Evolutionary conservation across 2,888 invertebrate genomes (phyloP), one percentile per base, ranked within the genome.

Genomic region (Busseola fusca): DNA sequence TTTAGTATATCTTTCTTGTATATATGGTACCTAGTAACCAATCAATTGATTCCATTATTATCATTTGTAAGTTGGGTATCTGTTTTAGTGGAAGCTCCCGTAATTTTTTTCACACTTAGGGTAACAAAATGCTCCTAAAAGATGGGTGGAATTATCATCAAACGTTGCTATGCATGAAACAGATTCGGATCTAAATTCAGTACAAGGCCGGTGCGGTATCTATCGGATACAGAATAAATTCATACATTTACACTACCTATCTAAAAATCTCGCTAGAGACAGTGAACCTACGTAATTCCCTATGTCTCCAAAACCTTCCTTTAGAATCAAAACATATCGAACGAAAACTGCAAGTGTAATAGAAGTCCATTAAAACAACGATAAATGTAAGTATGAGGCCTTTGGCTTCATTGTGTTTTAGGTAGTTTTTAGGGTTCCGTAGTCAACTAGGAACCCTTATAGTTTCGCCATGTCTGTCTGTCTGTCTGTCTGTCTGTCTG

Each of bases 111-210:
- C 48, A 52, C 21, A 48, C 25, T 59, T 30, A 27, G 42, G n/a
- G 40, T 48, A 59, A 45, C 30, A 45, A 59, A 54, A 14, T 34
- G 7, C 30, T 64, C 12, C 27, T 45, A 40, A 71, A 62, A 30
- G 21, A 57, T 57, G 37, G 16, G 34, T 48, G 64, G 40, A 65
- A 54, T 48, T 40, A 62, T 54, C 57, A 69, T 74, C 62, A 58
- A 42, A 73, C 18, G 50, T 58, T 54, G 12, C 45, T 64, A 62
- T 68, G 50, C 68, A 54, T 37, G 52, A 50, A 64, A 64, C 63
- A 64, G 58, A 72, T 48, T 64, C 5, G 27, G 48, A 37, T 80
- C 73, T 76, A 72, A 82, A 75, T 75, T 60, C 58, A 80, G 72
- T 62, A 66, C 73, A 82, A 78, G 75, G 78, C 25, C 71, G 68